Evolutionary conservation across 2,113 vertebrate genomes (phyloP).

Genomic region (Crocuta crocuta): DNA sequence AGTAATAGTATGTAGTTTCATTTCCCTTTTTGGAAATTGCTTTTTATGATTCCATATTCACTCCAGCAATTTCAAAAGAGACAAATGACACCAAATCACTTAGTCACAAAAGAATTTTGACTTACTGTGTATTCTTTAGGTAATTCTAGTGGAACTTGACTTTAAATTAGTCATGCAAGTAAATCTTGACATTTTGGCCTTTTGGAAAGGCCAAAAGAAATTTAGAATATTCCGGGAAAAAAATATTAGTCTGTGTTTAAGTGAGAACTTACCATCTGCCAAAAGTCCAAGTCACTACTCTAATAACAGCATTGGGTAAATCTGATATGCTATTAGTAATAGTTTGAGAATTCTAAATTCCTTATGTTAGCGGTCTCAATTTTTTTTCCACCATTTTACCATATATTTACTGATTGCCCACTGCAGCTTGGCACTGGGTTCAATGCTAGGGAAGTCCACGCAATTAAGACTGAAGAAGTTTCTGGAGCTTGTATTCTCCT

Average conservation of each 20-base stretch:
- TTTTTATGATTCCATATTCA: conserved; percentile 57
- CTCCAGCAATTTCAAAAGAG: conserved; percentile 43
- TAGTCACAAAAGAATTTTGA: conserved; percentile 35
- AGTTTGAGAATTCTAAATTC: conserved; percentile 10
- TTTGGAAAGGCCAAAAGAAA: conserved; percentile 78
- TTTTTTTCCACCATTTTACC: neutral
- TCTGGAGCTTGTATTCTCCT: neutral
- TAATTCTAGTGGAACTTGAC: neutral
- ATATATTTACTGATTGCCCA: neutral
- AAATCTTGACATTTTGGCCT: conserved; percentile 38
- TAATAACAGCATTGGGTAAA: conserved; percentile 63
- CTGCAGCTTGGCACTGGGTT: neutral
- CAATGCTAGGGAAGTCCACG: neutral
- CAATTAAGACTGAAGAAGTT: neutral
- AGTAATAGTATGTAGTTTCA: conserved; percentile 45
- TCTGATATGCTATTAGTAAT: conserved; percentile 54
- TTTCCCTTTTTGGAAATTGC: conserved; percentile 66
- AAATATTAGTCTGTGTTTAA: conserved; percentile 53
- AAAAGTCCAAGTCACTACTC: conserved; percentile 33
- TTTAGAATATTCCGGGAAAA: conserved; percentile 72
- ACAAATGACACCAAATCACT: conserved; percentile 33
- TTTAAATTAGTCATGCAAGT: conserved; percentile 39
- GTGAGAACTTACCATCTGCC: conserved; percentile 40
- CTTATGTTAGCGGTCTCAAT: neutral
- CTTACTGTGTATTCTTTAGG: neutral